phyloP scores from a whole-genome alignment of 2,888 invertebrate species.

The Oligia latruncula region DNA sequence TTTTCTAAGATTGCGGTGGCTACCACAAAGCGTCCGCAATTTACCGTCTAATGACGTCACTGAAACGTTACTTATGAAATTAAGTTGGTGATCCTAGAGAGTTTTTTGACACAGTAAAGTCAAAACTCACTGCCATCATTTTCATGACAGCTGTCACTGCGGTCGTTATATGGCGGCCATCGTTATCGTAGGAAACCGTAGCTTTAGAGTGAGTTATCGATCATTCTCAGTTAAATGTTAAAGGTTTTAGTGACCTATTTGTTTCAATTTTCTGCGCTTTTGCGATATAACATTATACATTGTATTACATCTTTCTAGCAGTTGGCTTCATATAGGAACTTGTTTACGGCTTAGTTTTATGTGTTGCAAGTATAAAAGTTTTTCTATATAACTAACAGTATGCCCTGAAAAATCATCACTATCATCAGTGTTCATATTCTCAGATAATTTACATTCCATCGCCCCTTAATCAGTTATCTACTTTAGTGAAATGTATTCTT shows the following conservation, averaged over 20 bases:
- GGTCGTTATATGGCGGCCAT: neutral
- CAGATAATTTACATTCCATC: too few species aligned
- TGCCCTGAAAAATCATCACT: neutral
- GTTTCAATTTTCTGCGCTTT: neutral
- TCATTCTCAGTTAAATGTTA: neutral
- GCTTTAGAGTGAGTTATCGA: too few species aligned
- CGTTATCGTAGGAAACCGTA: neutral
- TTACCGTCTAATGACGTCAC: neutral
- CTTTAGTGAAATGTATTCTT: too few species aligned
- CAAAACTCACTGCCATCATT: neutral
- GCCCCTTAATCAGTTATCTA: too few species aligned
- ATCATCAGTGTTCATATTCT: too few species aligned
- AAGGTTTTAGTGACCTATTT: neutral
- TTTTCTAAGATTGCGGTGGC: neutral
- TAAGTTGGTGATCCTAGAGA: neutral
- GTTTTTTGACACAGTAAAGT: neutral
- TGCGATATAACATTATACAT: neutral
- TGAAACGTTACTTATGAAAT: neutral
- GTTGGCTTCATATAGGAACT: constrained; percentile 23
- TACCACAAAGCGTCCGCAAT: neutral
- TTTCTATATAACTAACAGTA: neutral
- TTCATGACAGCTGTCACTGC: neutral
- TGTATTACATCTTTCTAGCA: neutral
- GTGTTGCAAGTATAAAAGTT: constrained; percentile 10
- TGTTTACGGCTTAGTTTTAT: constrained; percentile 23